A percentile compares a stretch with the other conserved stretches of the same genome.
Evolutionary conservation across 2,888 invertebrate genomes (phyloP).

Genomic region (Aricia artaxerxes): DNA sequence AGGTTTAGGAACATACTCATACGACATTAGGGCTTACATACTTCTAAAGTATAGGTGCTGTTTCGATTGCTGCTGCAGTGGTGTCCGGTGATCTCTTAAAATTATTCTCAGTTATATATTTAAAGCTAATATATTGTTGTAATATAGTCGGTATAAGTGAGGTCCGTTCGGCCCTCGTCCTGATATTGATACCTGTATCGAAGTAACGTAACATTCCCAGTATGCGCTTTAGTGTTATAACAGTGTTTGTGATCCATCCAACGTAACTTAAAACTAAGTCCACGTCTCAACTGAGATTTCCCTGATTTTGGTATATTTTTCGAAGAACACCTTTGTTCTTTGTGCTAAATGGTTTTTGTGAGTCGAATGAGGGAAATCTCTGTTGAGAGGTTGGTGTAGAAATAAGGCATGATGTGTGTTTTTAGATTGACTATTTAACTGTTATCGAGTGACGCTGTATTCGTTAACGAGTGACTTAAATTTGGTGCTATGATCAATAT

Average conservation of each 20-base stretch:
- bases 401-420: conserved; percentile 76
- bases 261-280: conserved; percentile 53
- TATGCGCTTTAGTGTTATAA: conserved; percentile 75
- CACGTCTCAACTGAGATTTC: not conserved
- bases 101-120: conserved; percentile 63
- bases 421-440: conserved; percentile 49
- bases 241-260: conserved; percentile 79
- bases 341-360: not conserved
- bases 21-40: conserved; percentile 34
- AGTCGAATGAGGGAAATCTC: not conserved
- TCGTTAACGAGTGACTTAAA: conserved; percentile 43
- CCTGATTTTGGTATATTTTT: not conserved
- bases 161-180: conserved; percentile 54
- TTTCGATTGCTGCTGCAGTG: conserved; percentile 62
- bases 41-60: conserved; percentile 30
- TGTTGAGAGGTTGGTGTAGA: conserved; percentile 45
- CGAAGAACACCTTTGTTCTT: not conserved
- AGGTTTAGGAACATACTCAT: conserved; percentile 50
- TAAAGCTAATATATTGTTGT: conserved; percentile 67
- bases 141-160: conserved; percentile 60
- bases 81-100: conserved; percentile 74
- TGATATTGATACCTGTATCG: conserved; percentile 77
- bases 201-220: conserved; percentile 76
- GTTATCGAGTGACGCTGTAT: conserved; percentile 61
- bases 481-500: conserved; percentile 46